Evolutionary conservation across 2,797 vertebrate genomes (phyloP).

Genomic region (Peromyscus attwateri): DNA sequence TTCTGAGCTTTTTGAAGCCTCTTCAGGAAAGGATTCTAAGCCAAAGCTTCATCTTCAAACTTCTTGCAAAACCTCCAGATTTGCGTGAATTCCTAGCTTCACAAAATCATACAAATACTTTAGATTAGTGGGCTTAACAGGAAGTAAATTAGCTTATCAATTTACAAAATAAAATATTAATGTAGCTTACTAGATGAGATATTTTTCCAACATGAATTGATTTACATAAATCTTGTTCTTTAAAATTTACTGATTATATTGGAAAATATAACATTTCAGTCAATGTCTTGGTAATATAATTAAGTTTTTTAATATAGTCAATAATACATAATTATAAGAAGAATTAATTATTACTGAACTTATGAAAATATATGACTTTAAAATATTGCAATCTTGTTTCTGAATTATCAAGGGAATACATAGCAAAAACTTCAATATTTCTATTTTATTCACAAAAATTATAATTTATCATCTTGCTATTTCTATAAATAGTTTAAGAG

Average conservation of each 20-base stretch:
- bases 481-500: neutral
- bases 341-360: neutral
- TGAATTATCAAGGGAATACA: neutral
- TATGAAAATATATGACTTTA: neutral
- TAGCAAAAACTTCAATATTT: neutral
- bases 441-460: neutral
- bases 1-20: neutral
- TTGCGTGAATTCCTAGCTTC: neutral
- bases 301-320: neutral
- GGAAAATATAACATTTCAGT: neutral
- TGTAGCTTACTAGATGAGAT: neutral
- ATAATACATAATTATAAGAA: neutral
- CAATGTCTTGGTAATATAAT: neutral
- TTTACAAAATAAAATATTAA: neutral
- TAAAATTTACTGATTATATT: neutral
- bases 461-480: no score
- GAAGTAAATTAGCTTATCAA: neutral
- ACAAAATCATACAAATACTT: neutral
- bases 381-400: neutral
- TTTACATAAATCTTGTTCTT: neutral
- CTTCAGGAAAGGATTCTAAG: neutral
- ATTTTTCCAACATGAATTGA: neutral
- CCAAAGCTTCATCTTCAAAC: neutral
- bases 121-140: neutral
- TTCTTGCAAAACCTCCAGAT: neutral